Percentiles rank a stretch among this genome's conserved stretches.
These are phyloP conservation scores for Pseudomyrmex sp. DNA, from an alignment of 1,140 invertebrate genomes.

Conservation along the genomic window DNA sequence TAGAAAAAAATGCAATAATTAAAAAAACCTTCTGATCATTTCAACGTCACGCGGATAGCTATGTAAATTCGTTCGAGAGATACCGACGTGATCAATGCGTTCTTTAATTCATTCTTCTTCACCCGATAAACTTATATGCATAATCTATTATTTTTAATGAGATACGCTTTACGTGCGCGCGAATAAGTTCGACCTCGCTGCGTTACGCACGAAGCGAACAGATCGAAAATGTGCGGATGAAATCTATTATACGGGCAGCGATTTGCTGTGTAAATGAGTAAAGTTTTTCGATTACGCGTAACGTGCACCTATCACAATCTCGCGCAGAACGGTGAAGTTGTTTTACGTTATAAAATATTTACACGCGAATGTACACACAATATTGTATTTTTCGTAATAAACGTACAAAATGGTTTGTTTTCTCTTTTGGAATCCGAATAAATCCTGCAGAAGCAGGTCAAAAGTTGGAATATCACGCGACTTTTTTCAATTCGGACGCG, in stretches of 20 bases:
- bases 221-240: constrained; percentile 16
- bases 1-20: not conserved
- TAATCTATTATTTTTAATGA: not conserved
- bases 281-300: constrained; percentile 50
- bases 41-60: not conserved
- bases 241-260: constrained; percentile 16
- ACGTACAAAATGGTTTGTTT: not conserved
- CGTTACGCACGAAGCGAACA: not conserved
- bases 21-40: not conserved
- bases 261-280: constrained; percentile 25
- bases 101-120: not conserved
- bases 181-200: not conserved
- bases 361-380: not conserved
- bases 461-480: constrained; percentile 7
- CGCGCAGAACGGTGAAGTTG: not conserved
- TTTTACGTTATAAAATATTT: not conserved
- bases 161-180: not conserved
- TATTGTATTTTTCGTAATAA: not conserved
- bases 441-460: not conserved
- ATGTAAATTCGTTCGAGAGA: constrained; percentile 2
- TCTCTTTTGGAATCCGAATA: not conserved
- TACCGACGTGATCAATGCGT: not conserved
- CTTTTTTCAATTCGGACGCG: not conserved
- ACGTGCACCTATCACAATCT: constrained; percentile 11
- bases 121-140: not conserved